Base-by-base conservation (phyloP, 2,888 invertebrate genomes). In the Endotricha flammealis region DNA sequence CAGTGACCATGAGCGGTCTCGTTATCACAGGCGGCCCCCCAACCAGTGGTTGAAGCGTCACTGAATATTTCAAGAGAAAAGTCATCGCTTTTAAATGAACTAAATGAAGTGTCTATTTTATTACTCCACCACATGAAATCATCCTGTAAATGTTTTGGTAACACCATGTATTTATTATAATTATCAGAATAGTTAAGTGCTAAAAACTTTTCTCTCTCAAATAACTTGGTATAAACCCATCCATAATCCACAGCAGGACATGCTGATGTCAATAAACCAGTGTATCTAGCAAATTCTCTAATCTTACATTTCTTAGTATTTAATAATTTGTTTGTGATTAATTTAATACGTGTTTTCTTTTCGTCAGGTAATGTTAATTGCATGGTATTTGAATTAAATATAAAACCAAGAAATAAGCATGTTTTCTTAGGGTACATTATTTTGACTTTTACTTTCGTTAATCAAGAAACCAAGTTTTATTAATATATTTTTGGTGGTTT, bases 401-500 rank as follows among this genome's bases (percentile, higher is more conserved):
- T 13, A 23, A 47, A 47, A 4, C 47, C 50, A 14, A 50, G 13
- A 33, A 38, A 50, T 17, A 37, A 47, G 12, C 41, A 41, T 0
- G 1, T 7, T 11, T 38, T 29, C 29, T 11, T 9, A 0, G 49
- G 46, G 12, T 7, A 0, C n/a, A n/a, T n/a, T n/a, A 4, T 45
- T 10, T 2, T 0, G 5, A 9, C 46, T 48, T 25, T 50, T 48
- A 5, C 48, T 9, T n/a, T 29, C 36, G 12, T 45, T 44, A 0
- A 50, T 25, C 0, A 46, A 30, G 16, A 45, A 45, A 10, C 46
- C 44, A 25, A 42, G 44, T 52, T 31, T 47, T 45, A 43, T 48
- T 50, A 29, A 52, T 20, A 13, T 9, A 2, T 37, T 53, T 50
- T 24, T 50, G 24, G 32, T 57, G 51, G 10, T 46, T 5, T 17